Conservation (phyloP, 1,140 invertebrate species). For the Drosophila rhopaloa region DNA sequence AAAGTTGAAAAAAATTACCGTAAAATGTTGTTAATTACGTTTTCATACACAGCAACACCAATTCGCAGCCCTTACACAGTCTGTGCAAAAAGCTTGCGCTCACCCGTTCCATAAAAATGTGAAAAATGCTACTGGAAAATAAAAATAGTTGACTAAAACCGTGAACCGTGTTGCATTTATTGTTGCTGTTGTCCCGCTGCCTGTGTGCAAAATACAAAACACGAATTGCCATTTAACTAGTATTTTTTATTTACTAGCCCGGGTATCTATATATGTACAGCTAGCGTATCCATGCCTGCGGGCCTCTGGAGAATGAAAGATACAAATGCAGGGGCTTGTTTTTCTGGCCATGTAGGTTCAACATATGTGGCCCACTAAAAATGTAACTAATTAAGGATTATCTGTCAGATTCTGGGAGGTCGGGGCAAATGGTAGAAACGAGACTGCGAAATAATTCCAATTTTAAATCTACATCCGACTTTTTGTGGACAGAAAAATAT, state of each 20-base stretch:
- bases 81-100: conserved; percentile 58
- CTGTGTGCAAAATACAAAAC: conserved; percentile 56
- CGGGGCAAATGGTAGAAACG: background rate
- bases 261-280: conserved; percentile 12
- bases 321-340: conserved; percentile 32
- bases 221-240: conserved; percentile 70
- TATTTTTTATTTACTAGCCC: conserved; percentile 27
- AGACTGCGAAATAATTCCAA: background rate
- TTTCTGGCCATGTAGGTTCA: conserved; percentile 17
- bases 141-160: conserved; percentile 66
- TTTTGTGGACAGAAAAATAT: background rate
- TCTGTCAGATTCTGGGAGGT: conserved; percentile 20
- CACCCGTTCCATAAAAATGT: conserved; percentile 54
- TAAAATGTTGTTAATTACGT: conserved; percentile 80
- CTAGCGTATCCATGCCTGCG: conserved; percentile 24
- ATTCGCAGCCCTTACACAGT: conserved; percentile 56
- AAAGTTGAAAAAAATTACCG: conserved; percentile 54
- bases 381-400: conserved; percentile 73
- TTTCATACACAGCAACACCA: conserved; percentile 69
- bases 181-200: conserved; percentile 29
- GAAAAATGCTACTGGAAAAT: conserved; percentile 53
- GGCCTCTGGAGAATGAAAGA: conserved; percentile 29
- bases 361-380: conserved; percentile 58
- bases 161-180: conserved; percentile 51
- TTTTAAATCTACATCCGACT: background rate